A percentile compares a stretch with the other conserved stretches of the same genome.
These are phyloP conservation scores for Enteromius mattozi DNA, from an alignment of 2,797 vertebrate species.

Conservation along the genomic window DNA sequence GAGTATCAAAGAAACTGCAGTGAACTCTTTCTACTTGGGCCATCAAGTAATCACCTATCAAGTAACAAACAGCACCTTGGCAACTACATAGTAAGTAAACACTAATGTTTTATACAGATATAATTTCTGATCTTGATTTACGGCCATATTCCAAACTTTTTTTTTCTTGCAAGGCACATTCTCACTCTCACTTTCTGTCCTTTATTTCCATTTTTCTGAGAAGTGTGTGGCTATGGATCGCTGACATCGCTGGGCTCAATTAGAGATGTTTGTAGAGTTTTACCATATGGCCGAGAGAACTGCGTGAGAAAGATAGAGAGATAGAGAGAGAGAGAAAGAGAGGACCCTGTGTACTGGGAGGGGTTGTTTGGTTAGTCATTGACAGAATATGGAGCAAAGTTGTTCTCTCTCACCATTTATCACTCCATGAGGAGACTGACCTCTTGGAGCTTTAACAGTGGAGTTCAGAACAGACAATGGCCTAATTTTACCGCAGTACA, in stretches of 20 bases:
- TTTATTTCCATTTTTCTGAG: slow-evolving; percentile 53
- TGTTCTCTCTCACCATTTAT: slow-evolving; percentile 43
- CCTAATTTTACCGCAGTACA: slow-evolving; percentile 20
- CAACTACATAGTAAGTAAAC: background rate
- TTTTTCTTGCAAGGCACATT: background rate
- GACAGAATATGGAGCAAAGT: slow-evolving; percentile 69
- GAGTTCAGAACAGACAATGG: slow-evolving; percentile 26
- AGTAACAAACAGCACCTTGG: background rate
- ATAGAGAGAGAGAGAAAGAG: slow-evolving; percentile 68
- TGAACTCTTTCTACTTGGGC: background rate
- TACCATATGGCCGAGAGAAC: slow-evolving; percentile 73
- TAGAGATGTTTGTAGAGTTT: slow-evolving; percentile 80
- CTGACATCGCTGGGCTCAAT: slow-evolving; percentile 76
- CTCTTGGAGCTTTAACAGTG: slow-evolving; percentile 31
- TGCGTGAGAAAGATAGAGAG: slow-evolving; percentile 65
- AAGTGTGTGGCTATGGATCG: slow-evolving; percentile 66
- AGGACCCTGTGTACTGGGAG: slow-evolving; percentile 69
- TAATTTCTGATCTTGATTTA: background rate
- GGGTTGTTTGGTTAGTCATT: slow-evolving; percentile 71
- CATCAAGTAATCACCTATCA: background rate
- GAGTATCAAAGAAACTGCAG: background rate
- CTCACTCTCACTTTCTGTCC: background rate
- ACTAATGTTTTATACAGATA: background rate
- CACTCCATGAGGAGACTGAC: slow-evolving; percentile 63
- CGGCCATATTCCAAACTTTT: background rate